Evolutionary conservation across 2,797 vertebrate genomes (phyloP).

Genomic region (Neomorphus geoffroyi): DNA sequence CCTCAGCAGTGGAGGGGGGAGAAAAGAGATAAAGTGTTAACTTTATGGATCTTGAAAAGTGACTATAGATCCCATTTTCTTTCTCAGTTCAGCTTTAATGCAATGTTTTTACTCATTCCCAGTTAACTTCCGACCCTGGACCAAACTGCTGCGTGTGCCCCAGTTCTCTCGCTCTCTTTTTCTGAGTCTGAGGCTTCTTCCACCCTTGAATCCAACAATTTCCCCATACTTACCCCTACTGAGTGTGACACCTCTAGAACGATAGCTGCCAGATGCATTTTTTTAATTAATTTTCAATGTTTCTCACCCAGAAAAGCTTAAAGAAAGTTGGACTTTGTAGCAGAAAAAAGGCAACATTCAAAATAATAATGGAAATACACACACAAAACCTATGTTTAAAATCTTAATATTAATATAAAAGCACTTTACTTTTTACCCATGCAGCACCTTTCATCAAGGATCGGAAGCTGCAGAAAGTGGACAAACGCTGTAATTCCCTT

Average conservation of each 20-base stretch:
- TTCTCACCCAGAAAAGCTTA: not conserved
- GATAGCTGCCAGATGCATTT: not conserved
- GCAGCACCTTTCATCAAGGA: not conserved
- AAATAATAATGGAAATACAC: not conserved
- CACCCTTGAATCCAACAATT: not conserved
- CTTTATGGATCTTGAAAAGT: not conserved
- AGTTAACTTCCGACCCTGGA: not conserved
- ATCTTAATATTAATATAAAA: not conserved
- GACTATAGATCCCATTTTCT: not conserved
- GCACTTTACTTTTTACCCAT: not conserved
- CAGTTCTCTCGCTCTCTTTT: not conserved
- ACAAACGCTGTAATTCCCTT: not conserved
- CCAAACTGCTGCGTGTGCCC: rapidly evolving
- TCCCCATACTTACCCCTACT: not conserved
- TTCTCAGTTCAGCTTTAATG: not conserved
- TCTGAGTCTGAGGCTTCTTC: not conserved
- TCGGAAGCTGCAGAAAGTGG: not conserved
- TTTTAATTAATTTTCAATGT: not conserved
- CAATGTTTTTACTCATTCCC: not conserved
- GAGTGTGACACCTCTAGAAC: not conserved
- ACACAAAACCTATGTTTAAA: not conserved
- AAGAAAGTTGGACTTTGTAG: not conserved
- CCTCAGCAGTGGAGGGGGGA: not conserved
- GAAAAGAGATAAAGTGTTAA: not conserved
- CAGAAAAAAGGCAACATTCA: not conserved